Base-by-base conservation (phyloP, 2,113 vertebrate species). In the Parotia lawesii region DNA sequence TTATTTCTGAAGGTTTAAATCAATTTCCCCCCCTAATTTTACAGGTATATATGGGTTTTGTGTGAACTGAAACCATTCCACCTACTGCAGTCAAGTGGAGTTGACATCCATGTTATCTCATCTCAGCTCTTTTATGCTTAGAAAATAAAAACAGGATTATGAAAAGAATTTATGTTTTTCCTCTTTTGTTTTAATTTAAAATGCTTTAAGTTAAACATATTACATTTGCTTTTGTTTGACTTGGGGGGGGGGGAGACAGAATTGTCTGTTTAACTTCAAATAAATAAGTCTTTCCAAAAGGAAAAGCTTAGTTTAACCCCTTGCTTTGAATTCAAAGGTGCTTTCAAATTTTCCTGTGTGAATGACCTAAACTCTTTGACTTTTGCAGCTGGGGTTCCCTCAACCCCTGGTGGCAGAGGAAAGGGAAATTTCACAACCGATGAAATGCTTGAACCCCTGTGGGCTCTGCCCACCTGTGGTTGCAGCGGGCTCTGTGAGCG, bases 1-100 rank as follows among this genome's bases (percentile, higher is more conserved):
- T 85, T 87, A 62, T 90, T 95, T 93, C 51, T 75, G 27, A 90
- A 64, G 11, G 6, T 56, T 80, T 87, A 70, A 89, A 72, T 67
- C 23, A n/a, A 11, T 27, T 22, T 8, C 1, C 1, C 0, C 12
- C 19, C 15, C 21, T 9, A 21, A 57, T 89, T 92, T 85, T 87
- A 62, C 20, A 90, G 33, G 4, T 19, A 31, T 27, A 23, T 38
- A n/a, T 17, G 76, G 10, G 10, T 71, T 90, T 50, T 15, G 10
- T 37, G 27, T 53, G 51, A 80, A 40, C 1, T 15, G 57, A 42
- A 91, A 86, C 10, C 31, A 45, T 80, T 71, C 60, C 31, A 57
- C 47, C 51, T 44, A 56, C 28, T 89, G 45, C 27, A 77, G 15
- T 81, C 72, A 92, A 86, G 56, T 60, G 51, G 27, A n/a, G 16